These are phyloP conservation scores for Drosophila mimetica DNA, from an alignment of 2,888 invertebrate genomes.

Conservation along the genomic window DNA sequence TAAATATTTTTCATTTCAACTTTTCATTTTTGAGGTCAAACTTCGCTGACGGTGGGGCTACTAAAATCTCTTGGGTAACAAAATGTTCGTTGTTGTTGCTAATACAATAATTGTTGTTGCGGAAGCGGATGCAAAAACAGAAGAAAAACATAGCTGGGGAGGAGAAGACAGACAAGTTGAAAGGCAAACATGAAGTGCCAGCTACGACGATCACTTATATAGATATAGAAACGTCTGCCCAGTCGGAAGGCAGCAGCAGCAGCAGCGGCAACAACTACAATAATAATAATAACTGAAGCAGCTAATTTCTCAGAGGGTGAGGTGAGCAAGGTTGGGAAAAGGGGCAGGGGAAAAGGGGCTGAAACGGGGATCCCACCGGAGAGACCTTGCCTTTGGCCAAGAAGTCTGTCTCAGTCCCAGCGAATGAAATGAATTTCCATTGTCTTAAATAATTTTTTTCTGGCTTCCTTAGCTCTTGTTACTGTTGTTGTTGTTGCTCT, in stretches of 20 bases:
- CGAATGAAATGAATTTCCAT: slow-evolving; percentile 74
- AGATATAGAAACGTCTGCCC: slow-evolving; percentile 67
- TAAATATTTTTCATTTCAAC: slow-evolving; percentile 67
- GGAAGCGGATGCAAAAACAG: slow-evolving; percentile 76
- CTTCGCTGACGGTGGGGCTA: slow-evolving; percentile 35
- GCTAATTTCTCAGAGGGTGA: slow-evolving; percentile 79
- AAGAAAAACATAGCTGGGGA: slow-evolving; percentile 23
- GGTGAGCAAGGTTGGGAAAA: slow-evolving; percentile 37
- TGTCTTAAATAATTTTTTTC: slow-evolving; percentile 63
- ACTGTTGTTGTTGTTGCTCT: slow-evolving; percentile 24
- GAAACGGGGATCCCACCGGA: slow-evolving; percentile 44
- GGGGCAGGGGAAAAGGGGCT: neutral
- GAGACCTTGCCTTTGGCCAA: slow-evolving; percentile 75
- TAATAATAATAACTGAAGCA: slow-evolving; percentile 76
- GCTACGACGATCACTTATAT: slow-evolving; percentile 71
- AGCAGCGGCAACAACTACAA: slow-evolving; percentile 23
- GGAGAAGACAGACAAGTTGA: slow-evolving; percentile 59
- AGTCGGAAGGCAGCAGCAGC: neutral
- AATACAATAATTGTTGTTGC: slow-evolving; percentile 72
- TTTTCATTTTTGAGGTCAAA: slow-evolving; percentile 75
- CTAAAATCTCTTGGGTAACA: slow-evolving; percentile 47
- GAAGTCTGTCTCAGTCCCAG: slow-evolving; percentile 48
- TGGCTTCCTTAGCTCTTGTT: slow-evolving; percentile 58
- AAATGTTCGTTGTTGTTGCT: slow-evolving; percentile 59
- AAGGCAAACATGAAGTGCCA: slow-evolving; percentile 74